Base-by-base conservation (phyloP, 2,888 invertebrate species). In the Cinara cedri region DNA sequence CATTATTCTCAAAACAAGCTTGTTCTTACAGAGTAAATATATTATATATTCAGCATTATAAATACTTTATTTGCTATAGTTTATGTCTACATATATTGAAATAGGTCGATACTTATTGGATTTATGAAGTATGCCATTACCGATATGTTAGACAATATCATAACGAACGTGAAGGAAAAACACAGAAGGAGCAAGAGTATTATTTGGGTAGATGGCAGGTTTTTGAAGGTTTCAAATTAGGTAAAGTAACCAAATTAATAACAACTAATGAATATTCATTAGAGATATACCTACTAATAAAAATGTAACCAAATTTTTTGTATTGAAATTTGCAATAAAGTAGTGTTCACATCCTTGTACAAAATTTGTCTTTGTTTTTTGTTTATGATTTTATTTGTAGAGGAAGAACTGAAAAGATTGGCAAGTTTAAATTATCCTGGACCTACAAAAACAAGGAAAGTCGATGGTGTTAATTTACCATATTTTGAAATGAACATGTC, bases 81-180 rank as follows among this genome's bases (percentile, higher is more conserved):
- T n/a, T n/a, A n/a, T n/a, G n/a, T n/a, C n/a, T n/a, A n/a, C n/a
- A n/a, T 46, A 21, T 14, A 49, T 63, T 49, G 72, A 82, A 83
- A n/a, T 82, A 89, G 89, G 87, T 95, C 71, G 96, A 96, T 85
- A 91, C 92, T 3, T 98, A 96, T 85, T 98, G 98, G 98, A 95
- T 95, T 0, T 98, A 98, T 85, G 97, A 98, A 86, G 90, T 98
- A 46, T 98, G 98, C 84, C 98, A 98, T 86, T 97, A 97, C 0
- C 89, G 90, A 83, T 93, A 92, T 85, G 90, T 98, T 3, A 89
- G 95, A 42, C 98, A 99, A 85, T 99, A 95, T 85, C 98, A 99
- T 86, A 98, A 98, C 85, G 96, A 96, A 84, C 90, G 95, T 83
- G 97, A 96, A 85, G 93, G 91, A n/a, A 92, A 94, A 86, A 65